Evolutionary conservation across 2,888 invertebrate genomes (phyloP), one percentile per base, ranked within the genome.

Genomic region (Tachina lurida): DNA sequence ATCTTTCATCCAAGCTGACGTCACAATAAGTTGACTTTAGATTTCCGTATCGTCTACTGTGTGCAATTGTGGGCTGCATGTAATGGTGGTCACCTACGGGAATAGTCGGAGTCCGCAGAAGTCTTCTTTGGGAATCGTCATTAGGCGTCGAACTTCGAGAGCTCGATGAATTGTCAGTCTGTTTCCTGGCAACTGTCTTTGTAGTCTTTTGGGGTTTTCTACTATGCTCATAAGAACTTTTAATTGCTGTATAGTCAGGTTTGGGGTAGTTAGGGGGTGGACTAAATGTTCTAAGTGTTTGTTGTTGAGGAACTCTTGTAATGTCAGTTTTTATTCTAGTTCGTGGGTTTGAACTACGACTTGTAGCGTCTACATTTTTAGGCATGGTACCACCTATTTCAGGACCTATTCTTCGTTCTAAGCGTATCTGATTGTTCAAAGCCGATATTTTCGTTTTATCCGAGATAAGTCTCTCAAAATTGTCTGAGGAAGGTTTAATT

Each of bases 11-110:
- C 54, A 89, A 87, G 62, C 73, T 81, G 41, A 76, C 17, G 49
- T 70, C 74, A 81, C 76, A 81, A 12, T 83, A 63, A 12, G 77
- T 62, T 15, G 60, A 76, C 31, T 79, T 87, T 67, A 84, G 22
- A 73, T 87, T 93, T 13, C 93, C 94, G 58, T 93, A 93, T 89
- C 94, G 94, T 90, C 94, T 92, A 88, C 93, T 93, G 87, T 94
- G 92, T 1, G 95, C 94, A 58, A 95, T 89, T 39, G 95, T 95
- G 1, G 95, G 94, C 87, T 94, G 94, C 95, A 95, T 95, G 87
- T 95, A 95, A 60, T 94, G 94, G 89, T 93, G 93, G 31, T 91
- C 87, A 31, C 87, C 88, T 65, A 76, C 73, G 4, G 88, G 85
- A 49, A 88, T 89, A 17, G 89, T 88, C 7, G 90, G 89, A 7